Conservation (phyloP, 2,113 vertebrate species). For the Datnioides undecimradiatus region DNA sequence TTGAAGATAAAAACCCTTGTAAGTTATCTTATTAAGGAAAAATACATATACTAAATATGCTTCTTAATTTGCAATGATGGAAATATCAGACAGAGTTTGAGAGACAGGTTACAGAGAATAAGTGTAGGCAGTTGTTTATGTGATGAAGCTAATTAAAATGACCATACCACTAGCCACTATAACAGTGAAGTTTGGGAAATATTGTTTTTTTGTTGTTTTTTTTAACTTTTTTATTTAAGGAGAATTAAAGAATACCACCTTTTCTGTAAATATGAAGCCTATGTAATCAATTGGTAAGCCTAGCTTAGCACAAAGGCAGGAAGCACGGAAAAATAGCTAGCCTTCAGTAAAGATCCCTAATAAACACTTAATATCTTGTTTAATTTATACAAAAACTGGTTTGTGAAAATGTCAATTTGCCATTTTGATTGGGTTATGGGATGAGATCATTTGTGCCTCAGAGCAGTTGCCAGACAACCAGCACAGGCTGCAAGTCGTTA, state of each 20-base stretch:
- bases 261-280: background rate
- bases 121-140: background rate
- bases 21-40: background rate
- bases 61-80: background rate
- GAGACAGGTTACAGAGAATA: background rate
- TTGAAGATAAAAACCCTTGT: background rate
- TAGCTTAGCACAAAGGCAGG: background rate
- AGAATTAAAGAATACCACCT: background rate
- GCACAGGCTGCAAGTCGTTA: background rate
- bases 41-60: background rate
- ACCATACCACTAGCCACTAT: background rate
- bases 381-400: background rate
- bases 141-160: background rate
- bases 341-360: background rate
- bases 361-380: background rate
- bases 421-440: background rate
- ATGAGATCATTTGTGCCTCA: background rate
- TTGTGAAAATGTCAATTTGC: background rate
- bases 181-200: background rate
- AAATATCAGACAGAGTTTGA: background rate
- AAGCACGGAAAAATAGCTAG: background rate
- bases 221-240: too few species aligned
- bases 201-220: too few species aligned
- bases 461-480: constrained; percentile 14
- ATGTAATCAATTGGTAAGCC: background rate